Percentiles rank a stretch among this genome's conserved stretches.
Evolutionary conservation across 2,113 vertebrate species (phyloP).

Genomic region (Phrynocephalus versicolor): DNA sequence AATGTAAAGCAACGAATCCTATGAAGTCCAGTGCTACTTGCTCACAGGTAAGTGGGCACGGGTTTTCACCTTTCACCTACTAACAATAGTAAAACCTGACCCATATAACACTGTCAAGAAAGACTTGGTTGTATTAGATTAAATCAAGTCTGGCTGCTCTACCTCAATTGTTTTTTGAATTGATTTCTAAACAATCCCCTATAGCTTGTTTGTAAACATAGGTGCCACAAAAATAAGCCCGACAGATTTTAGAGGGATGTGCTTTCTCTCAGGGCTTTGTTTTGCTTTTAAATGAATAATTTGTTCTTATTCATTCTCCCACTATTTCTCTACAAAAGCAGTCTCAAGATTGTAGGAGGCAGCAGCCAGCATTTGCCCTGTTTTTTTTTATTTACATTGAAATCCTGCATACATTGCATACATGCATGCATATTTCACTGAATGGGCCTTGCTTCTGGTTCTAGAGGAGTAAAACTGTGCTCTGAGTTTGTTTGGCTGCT

Average conservation of each 20-base stretch:
- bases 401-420: neutral
- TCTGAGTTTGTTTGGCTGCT: slow-evolving; percentile 28
- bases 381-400: slow-evolving; percentile 19
- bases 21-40: neutral
- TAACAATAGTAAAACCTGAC: neutral
- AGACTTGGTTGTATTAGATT: neutral
- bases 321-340: neutral
- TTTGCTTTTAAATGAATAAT: neutral
- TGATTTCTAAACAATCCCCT: neutral
- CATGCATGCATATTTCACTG: neutral
- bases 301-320: neutral
- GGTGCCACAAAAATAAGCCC: neutral
- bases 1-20: no score
- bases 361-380: neutral
- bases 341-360: neutral
- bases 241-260: neutral
- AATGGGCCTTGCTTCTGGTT: neutral
- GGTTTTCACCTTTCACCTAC: no score
- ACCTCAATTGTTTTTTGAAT: neutral
- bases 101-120: neutral
- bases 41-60: neutral
- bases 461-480: neutral
- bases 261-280: neutral
- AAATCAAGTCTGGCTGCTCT: neutral
- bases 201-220: neutral